Evolutionary conservation across 2,888 invertebrate genomes (phyloP).

Genomic region (Heliconius aoede): DNA sequence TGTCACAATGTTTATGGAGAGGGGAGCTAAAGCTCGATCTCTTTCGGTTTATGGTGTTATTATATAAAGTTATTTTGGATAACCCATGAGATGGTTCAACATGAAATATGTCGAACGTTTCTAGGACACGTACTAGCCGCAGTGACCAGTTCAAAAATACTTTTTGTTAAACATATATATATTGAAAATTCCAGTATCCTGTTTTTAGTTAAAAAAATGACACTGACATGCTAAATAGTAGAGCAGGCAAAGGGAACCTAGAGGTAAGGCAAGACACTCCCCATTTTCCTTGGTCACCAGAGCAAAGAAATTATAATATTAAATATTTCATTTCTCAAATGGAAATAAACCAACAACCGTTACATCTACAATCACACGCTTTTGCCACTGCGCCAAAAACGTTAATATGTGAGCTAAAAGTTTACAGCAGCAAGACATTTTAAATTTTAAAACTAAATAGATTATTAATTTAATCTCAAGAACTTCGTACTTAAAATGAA

Average conservation of each 20-base stretch:
- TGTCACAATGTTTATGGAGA: conserved; percentile 21
- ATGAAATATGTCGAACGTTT: background rate
- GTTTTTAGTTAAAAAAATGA: background rate
- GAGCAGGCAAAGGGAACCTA: too few relatives aligned
- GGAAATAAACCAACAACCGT: too few relatives aligned
- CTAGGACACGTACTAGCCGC: background rate
- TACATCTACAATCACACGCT: too few relatives aligned
- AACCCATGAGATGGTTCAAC: background rate
- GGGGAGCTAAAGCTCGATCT: conserved; percentile 10
- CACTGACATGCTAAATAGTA: background rate
- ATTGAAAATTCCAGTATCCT: background rate
- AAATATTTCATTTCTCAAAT: too few relatives aligned
- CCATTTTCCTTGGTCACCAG: too few relatives aligned
- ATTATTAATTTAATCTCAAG: conserved; percentile 10
- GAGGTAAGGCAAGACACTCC: too few relatives aligned
- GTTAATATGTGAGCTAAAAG: too few relatives aligned
- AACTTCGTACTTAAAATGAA: conserved; percentile 15
- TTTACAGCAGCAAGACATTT: background rate
- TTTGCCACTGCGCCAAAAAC: too few relatives aligned
- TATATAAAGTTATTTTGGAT: background rate
- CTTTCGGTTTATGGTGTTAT: conserved; percentile 15
- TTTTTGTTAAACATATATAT: background rate
- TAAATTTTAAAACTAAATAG: background rate
- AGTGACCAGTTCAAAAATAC: too few relatives aligned
- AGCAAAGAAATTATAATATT: too few relatives aligned